Conservation (phyloP, 2,888 invertebrate genomes). For the Frankliniella fusca region DNA sequence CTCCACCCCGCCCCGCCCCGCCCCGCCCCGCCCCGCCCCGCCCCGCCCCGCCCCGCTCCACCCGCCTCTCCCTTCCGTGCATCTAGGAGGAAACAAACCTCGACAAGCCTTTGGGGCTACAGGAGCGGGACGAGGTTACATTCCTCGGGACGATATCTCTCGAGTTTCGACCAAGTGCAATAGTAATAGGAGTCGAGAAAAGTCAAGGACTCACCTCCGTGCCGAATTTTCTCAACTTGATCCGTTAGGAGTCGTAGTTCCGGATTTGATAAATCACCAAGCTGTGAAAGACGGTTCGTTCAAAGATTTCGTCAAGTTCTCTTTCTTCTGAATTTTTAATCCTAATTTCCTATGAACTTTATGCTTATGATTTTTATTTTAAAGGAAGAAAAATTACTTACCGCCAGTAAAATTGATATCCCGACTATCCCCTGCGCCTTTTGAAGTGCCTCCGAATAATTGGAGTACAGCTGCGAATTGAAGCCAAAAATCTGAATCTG, state of each 20-base stretch:
- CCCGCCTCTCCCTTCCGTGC: neutral
- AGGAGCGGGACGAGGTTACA: too few species aligned
- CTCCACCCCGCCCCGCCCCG: slow-evolving; percentile 2
- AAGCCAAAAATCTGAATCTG: slow-evolving; percentile 98
- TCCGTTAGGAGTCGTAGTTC: slow-evolving; percentile 87
- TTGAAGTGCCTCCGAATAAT: slow-evolving; percentile 90
- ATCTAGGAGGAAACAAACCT: neutral
- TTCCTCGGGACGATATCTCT: neutral
- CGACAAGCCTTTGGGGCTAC: neutral
- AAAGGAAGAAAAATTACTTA: slow-evolving; percentile 48
- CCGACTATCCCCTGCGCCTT: slow-evolving; percentile 94
- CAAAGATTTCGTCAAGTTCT: too few species aligned
- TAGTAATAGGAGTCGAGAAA: too few species aligned
- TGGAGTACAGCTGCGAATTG: slow-evolving; percentile 94
- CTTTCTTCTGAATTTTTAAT: neutral
- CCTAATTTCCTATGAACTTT: too few species aligned
- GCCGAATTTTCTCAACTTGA: slow-evolving; percentile 86
- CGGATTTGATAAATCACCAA: slow-evolving; percentile 87
- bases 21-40: neutral
- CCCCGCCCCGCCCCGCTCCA: neutral
- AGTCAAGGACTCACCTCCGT: slow-evolving; percentile 70
- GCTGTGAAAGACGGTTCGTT: slow-evolving; percentile 55
- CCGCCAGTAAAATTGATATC: slow-evolving; percentile 90
- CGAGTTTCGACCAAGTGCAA: neutral
- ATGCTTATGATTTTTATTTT: too few species aligned